phyloP scores from a whole-genome alignment of 2,113 vertebrate genomes.

The Mormyrus iriodes region DNA sequence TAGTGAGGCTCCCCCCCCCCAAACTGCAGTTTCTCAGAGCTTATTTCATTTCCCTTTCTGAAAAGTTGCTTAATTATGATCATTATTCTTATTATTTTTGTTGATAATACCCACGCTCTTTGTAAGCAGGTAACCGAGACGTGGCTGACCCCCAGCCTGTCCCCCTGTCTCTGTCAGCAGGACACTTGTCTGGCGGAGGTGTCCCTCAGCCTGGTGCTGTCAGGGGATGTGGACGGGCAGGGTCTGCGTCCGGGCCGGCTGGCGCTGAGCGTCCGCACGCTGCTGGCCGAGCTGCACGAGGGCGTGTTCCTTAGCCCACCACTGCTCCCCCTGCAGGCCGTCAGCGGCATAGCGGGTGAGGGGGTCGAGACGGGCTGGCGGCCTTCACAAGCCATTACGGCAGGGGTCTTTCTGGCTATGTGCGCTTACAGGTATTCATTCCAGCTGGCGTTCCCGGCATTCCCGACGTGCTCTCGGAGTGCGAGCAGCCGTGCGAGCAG shows the following conservation, averaged over 20 bases:
- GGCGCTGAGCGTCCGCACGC: conserved; percentile 60
- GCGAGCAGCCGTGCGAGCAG: conserved; percentile 39
- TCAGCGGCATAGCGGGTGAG: conserved; percentile 7
- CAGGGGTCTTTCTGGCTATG: not conserved
- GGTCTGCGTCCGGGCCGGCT: conserved; percentile 64
- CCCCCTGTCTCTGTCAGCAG: conserved; percentile 43
- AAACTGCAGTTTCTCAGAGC: not conserved
- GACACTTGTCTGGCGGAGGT: conserved; percentile 86
- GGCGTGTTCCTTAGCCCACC: conserved; percentile 81
- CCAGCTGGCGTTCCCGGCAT: not conserved
- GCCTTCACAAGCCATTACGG: not conserved
- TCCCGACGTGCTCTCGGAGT: conserved; percentile 36
- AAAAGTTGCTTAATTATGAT: not conserved
- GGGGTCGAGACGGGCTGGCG: not conserved
- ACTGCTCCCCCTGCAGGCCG: conserved; percentile 38
- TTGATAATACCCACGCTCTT: not conserved
- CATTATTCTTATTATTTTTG: not conserved
- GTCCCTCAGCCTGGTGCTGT: conserved; percentile 74
- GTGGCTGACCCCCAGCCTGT: not conserved
- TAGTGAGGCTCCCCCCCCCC: not conserved
- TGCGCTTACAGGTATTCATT: not conserved
- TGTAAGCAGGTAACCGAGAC: not conserved
- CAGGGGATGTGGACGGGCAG: conserved; percentile 69
- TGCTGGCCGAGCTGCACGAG: conserved; percentile 84
- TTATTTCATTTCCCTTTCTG: not conserved